Evolutionary conservation across 2,797 vertebrate genomes (phyloP).

Genomic region (Poecilia picta): DNA sequence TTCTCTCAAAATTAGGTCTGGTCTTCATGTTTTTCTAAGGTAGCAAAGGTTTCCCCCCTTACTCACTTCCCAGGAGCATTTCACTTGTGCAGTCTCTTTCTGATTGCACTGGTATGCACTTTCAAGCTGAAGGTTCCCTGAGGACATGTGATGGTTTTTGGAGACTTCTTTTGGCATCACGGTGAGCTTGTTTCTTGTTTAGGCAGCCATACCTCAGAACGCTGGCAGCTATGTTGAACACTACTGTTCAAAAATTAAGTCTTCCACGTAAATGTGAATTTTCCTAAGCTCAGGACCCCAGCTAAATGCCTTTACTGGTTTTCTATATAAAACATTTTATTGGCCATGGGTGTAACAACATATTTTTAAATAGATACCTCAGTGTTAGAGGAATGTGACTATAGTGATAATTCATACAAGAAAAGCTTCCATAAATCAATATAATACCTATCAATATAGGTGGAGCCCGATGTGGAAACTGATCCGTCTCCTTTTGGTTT

Average conservation of each 20-base stretch:
- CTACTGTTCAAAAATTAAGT: not conserved
- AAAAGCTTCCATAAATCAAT: not conserved
- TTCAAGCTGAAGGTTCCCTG: not conserved
- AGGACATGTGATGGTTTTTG: not conserved
- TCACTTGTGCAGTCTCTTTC: not conserved
- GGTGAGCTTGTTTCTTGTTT: not conserved
- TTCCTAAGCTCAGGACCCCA: not conserved
- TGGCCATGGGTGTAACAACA: not conserved
- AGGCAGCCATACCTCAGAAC: not conserved
- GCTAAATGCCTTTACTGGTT: not conserved
- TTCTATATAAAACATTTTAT: not conserved
- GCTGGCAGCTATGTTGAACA: not conserved
- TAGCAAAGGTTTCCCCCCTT: not conserved
- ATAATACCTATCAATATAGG: conserved; percentile 22
- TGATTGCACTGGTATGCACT: not conserved
- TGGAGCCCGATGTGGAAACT: conserved; percentile 88
- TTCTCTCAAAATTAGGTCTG: not conserved
- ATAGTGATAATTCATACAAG: not conserved
- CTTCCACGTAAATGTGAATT: not conserved
- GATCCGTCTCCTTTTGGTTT: not conserved
- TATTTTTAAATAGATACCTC: not conserved
- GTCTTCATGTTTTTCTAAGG: not conserved
- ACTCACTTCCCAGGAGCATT: not conserved
- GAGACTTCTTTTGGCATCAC: not conserved
- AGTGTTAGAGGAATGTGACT: not conserved